Base-by-base conservation (phyloP, 2,888 invertebrate species). In the Hypomecis punctinalis region DNA sequence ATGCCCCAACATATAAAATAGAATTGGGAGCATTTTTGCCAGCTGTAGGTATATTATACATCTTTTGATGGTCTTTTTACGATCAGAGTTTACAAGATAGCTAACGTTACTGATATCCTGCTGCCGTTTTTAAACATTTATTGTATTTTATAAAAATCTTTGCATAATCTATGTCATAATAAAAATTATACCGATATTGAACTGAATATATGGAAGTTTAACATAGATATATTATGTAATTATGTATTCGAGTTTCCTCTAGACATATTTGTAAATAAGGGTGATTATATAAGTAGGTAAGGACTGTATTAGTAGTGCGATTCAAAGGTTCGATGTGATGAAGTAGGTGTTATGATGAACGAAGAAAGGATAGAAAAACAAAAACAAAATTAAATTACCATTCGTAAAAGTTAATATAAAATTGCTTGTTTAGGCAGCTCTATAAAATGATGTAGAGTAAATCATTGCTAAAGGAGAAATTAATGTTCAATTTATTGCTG, bases 1-100 rank as follows among this genome's bases (percentile, higher is more conserved):
- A 56, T 53, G 53, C 37, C 40, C 6, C 11, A 42, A 40, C 11
- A 9, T 63, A 13, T 13, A 56, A 52, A 42, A 60, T 65, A 64
- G 43, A 73, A 74, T 72, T 67, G 69, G 72, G 74, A 71, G 70
- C 74, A 72, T 67, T 69, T 73, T 76, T 73, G 74, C 70, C 68
- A 74, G 70, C 67, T 62, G 55, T 52, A 33, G 10, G n/a, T 33
- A 46, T 45, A 40, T 40, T 45, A 36, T 51, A 63, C 52, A 67
- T 54, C 57, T 73, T 76, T 72, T 74, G 73, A 72, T 68, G 62
- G 55, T 67, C 63, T 73, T 74, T 75, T 73, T 70, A 71, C 72
- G 56, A 61, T 57, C 60, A 61, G 47, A 66, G 35, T 66, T 61
- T 66, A 66, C 65, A 61, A 53, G 42, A 61, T 63, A 46, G 35